Conservation (phyloP, 1,140 invertebrate species). For the Brachionus sp. region DNA sequence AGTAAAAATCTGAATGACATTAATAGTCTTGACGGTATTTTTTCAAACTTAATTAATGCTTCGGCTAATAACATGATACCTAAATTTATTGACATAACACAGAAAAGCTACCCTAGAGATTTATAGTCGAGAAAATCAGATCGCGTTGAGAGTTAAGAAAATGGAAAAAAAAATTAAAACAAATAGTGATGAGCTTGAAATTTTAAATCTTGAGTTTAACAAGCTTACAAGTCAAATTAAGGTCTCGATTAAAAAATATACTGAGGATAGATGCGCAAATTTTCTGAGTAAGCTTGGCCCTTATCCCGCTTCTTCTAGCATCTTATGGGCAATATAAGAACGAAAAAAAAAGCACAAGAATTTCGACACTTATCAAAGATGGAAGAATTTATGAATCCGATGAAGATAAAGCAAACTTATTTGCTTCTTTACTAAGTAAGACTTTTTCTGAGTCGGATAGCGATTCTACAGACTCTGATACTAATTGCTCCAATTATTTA, state of each 20-base stretch:
- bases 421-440: too few relatives aligned
- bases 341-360: not conserved
- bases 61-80: not conserved
- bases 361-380: not conserved
- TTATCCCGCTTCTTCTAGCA: not conserved
- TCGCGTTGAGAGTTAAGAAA: not conserved
- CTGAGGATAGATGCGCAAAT: too few relatives aligned
- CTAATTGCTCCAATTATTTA: too few relatives aligned
- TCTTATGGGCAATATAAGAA: not conserved
- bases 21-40: not conserved
- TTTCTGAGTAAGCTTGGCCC: too few relatives aligned
- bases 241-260: not conserved
- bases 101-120: not conserved
- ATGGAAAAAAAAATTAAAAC: not conserved
- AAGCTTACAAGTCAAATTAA: not conserved
- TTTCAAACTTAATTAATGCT: too few relatives aligned
- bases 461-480: too few relatives aligned
- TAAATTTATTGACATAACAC: not conserved
- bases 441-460: too few relatives aligned
- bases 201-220: not conserved
- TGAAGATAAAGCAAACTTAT: not conserved
- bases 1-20: too few relatives aligned
- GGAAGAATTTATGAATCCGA: not conserved
- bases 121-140: not conserved
- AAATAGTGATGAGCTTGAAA: too few relatives aligned